Evolutionary conservation across 2,113 vertebrate species (phyloP), one percentile per base, ranked within the genome.

Genomic region (Mixornis gularis): DNA sequence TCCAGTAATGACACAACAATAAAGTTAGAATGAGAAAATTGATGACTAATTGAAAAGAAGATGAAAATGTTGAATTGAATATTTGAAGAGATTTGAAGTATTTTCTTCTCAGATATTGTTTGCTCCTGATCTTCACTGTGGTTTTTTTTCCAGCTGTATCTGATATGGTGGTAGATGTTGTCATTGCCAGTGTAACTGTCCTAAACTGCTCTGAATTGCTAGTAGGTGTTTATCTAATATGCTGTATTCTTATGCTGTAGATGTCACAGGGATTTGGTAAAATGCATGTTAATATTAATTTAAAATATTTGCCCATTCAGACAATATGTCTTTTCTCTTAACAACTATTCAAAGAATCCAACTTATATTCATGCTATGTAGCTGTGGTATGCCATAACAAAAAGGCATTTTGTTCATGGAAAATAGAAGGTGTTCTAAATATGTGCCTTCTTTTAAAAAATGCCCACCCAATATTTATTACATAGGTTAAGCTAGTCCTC

Each of bases 41-140:
- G 1, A 55, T 49, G 8, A 40, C 8, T 27, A 20, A 9, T 14
- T 55, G n/a, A 64, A 87, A 71, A 21, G 73, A 78, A 53, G 13
- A 15, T 40, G 7, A 56, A 91, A 68, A 76, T 38, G 3, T 46
- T 83, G 20, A 77, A 38, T 14, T 15, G 30, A 83, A 30, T 55
- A 71, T 77, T 86, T 72, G 7, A 44, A 49, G 5, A 41, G 1
- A 48, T n/a, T 26, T 48, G 3, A 59, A 43, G 4, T 13, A 36
- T 69, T 68, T 85, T 74, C 17, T 56, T 82, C 36, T 19, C 13
- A 46, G 10, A 9, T 1, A 13, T 7, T 34, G 5, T 34, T 16
- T 0, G 0, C 2, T 72, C 30, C 7, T 51, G 9, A 36, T 27
- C 1, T 43, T 68, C 32, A 9, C 5, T 32, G 3, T 5, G 3